A percentile compares a stretch with the other conserved stretches of the same genome.
Conservation (phyloP, 2,888 invertebrate genomes). For the Peribatodes rhomboidaria region DNA sequence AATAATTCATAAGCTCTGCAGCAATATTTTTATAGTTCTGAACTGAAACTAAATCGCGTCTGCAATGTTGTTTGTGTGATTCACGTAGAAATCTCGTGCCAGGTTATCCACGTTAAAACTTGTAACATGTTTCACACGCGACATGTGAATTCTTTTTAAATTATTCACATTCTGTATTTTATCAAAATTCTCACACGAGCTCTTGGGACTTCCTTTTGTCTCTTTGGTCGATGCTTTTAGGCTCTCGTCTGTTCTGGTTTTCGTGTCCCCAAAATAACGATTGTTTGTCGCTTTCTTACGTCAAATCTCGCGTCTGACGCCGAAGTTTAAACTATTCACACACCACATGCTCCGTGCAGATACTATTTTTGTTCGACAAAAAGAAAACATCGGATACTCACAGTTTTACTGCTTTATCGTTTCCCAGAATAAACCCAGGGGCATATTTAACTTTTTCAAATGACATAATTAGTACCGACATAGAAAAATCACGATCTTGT, state of each 20-base stretch:
- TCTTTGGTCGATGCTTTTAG: conserved; percentile 19
- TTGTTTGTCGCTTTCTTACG: conserved; percentile 49
- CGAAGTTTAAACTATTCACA: conserved; percentile 44
- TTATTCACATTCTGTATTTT: conserved; percentile 56
- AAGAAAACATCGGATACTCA: conserved; percentile 51
- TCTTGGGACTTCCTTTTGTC: conserved; percentile 35
- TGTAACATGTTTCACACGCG: conserved; percentile 56
- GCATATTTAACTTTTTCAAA: conserved; percentile 46
- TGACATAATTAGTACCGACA: conserved; percentile 18
- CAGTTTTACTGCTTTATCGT: conserved; percentile 47
- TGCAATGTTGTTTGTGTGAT: conserved; percentile 56
- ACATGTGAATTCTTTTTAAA: conserved; percentile 58
- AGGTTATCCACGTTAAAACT: conserved; percentile 65
- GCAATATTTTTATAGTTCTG: conserved; percentile 39
- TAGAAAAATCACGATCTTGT: conserved; percentile 15
- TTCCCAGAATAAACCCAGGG: conserved; percentile 50
- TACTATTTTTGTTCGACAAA: conserved; percentile 52
- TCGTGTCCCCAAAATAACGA: conserved; percentile 33
- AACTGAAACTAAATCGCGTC: conserved; percentile 44
- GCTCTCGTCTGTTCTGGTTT: conserved; percentile 31
- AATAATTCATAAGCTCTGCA: conserved; percentile 46
- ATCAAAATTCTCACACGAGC: conserved; percentile 43
- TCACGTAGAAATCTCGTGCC: conserved; percentile 66
- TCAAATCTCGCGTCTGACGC: conserved; percentile 41
- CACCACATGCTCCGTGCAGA: conserved; percentile 42